Base-by-base conservation (phyloP, 1,140 invertebrate genomes). In the Sitophilus oryzae region DNA sequence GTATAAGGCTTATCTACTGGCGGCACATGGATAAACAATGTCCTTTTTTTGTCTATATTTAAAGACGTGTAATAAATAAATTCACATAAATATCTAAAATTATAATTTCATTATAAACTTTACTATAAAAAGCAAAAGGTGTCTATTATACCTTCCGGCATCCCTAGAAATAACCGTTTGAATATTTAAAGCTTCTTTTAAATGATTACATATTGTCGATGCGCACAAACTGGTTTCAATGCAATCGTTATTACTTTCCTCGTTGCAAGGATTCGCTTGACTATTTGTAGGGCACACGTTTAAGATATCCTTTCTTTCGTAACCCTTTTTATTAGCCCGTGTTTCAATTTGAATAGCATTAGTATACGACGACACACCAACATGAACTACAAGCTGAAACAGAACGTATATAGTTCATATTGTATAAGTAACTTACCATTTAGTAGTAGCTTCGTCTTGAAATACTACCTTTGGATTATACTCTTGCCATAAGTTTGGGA, bases 1-100 rank as follows among this genome's bases (percentile, higher is more conserved):
- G 77, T 61, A 59, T 80, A 82, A 22, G 76, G 77, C 9, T 73
- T 61, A 43, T 77, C 44, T 1, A 78, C 65, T 47, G 80, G 76
- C 5, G 84, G 84, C 2, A 85, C 82, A 64, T 86, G 84, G 10
- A 85, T 68, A 64, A 86, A 85, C n/a, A 86, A 51, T 5, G 77
- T 77, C 38, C 75, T 72, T 0, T 68, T 66, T 25, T 68, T 69
- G 63, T 82, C 70, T 42, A 79, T 71, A 38, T 71, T 73, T 0
- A 86, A 69, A 0, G 83, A 86, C 43, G 79, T 78, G 69, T 80
- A 84, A 72, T 78, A 85, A 52, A 78, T 84, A 63, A 82, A 85
- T 71, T 85, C 84, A 59, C 83, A 86, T 0, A 85, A 66, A 66
- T 79, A 86, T 67, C 80, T 81, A 62, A 11, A 58, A 15, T 40